Conservation (phyloP, 2,113 vertebrate genomes). For the Gymnobelideus leadbeateri region DNA sequence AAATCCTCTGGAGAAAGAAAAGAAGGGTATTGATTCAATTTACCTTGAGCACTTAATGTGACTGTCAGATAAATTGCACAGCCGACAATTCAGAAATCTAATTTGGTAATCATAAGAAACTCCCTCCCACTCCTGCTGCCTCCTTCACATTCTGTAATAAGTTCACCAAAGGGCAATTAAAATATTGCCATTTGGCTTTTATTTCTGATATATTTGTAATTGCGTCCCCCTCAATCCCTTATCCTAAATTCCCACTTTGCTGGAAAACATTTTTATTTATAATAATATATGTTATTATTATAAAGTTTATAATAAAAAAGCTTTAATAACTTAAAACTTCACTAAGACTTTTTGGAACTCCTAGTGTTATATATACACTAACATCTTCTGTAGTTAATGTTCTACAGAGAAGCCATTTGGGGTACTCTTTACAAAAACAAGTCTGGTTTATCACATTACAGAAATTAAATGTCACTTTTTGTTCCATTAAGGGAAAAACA, state of each 20-base stretch:
- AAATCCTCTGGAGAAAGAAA: constrained; percentile 64
- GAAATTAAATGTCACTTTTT: neutral
- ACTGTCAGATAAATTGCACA: constrained; percentile 74
- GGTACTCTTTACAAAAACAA: constrained; percentile 30
- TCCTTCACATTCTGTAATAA: constrained; percentile 79
- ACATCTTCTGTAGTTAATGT: constrained; percentile 28
- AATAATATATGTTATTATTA: neutral
- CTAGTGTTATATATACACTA: neutral
- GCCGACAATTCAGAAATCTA: constrained; percentile 76
- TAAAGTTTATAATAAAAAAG: neutral
- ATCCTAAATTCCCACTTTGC: constrained; percentile 44
- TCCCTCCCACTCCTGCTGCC: constrained; percentile 71
- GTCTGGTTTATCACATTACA: constrained; percentile 6
- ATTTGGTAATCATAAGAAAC: constrained; percentile 76
- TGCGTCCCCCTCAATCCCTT: neutral
- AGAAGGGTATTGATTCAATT: constrained; percentile 52
- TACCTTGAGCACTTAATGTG: constrained; percentile 76
- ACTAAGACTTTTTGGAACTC: neutral
- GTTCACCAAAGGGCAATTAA: constrained; percentile 56
- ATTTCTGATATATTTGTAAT: constrained; percentile 62
- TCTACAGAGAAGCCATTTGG: constrained; percentile 27
- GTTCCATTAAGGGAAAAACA: neutral
- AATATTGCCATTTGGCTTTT: constrained; percentile 62
- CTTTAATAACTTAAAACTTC: neutral
- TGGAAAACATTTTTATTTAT: constrained; percentile 35